A percentile compares a stretch with the other conserved stretches of the same genome.
phyloP scores from a whole-genome alignment of 2,797 vertebrate species.

The Amazona finschi region DNA sequence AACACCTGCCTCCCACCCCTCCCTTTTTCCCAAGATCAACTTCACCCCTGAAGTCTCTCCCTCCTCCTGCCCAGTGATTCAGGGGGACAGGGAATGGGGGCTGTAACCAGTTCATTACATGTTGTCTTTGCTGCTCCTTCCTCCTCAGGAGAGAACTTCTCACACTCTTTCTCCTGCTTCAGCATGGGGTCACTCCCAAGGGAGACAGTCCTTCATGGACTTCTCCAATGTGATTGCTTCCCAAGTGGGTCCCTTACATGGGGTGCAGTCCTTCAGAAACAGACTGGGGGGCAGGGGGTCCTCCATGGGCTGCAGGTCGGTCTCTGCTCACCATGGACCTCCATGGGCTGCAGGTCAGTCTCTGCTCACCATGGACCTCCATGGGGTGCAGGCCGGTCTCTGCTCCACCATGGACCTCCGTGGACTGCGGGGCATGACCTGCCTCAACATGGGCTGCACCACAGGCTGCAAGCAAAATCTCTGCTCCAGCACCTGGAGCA shows the following conservation, averaged over 20 bases:
- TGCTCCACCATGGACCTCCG: background rate
- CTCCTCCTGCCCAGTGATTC: background rate
- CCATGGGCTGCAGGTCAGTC: background rate
- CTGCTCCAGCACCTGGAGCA: background rate
- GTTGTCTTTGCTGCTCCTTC: background rate
- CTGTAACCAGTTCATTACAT: too few relatives aligned
- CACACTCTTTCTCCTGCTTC: background rate
- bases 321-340: background rate
- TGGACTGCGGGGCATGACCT: background rate
- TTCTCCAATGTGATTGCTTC: background rate
- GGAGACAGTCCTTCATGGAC: background rate
- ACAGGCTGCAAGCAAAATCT: background rate
- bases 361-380: too few relatives aligned
- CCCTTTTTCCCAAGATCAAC: background rate
- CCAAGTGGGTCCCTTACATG: too few relatives aligned
- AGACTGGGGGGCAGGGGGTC: background rate
- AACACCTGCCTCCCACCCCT: background rate
- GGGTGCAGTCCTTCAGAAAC: background rate
- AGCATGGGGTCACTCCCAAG: accelerated
- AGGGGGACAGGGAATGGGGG: background rate
- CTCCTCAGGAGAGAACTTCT: background rate
- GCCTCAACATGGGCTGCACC: background rate
- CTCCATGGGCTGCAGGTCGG: background rate
- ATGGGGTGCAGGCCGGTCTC: too few relatives aligned
- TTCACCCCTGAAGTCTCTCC: background rate